A percentile compares a stretch with the other conserved stretches of the same genome.
phyloP scores from a whole-genome alignment of 2,113 vertebrate genomes.

The Cyanoderma ruficeps region DNA sequence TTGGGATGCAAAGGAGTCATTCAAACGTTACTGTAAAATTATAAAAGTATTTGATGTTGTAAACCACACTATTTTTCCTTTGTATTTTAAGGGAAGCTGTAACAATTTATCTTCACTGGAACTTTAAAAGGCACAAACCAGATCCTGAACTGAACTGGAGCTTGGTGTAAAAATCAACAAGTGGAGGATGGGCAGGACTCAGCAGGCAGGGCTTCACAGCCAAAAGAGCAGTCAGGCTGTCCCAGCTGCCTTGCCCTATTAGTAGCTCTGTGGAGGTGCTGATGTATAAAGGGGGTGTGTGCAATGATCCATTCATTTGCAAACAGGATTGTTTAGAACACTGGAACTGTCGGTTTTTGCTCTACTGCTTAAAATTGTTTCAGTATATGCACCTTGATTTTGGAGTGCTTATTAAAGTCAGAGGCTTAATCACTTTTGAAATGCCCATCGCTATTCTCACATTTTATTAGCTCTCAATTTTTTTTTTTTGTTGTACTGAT shows the following conservation, averaged over 20 bases:
- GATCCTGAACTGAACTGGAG: slow-evolving; percentile 12
- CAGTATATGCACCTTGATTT: neutral
- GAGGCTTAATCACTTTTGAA: neutral
- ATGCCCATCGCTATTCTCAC: neutral
- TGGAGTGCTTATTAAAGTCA: neutral
- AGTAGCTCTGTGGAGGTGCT: neutral
- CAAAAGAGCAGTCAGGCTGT: neutral
- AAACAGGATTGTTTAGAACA: neutral
- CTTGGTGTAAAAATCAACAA: neutral
- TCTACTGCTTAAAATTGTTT: neutral
- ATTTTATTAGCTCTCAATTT: neutral
- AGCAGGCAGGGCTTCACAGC: neutral
- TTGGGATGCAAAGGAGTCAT: neutral
- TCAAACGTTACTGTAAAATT: neutral
- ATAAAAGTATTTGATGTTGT: neutral
- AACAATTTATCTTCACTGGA: neutral
- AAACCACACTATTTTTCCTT: neutral
- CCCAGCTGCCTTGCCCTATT: neutral
- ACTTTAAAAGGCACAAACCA: neutral
- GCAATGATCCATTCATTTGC: neutral
- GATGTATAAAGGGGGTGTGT: neutral
- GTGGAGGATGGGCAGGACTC: neutral
- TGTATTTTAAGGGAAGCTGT: neutral
- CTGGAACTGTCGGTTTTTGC: neutral
- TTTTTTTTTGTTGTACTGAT: neutral